Evolutionary conservation across 1,140 invertebrate genomes (phyloP).

Genomic region (Microplitis demolitor): DNA sequence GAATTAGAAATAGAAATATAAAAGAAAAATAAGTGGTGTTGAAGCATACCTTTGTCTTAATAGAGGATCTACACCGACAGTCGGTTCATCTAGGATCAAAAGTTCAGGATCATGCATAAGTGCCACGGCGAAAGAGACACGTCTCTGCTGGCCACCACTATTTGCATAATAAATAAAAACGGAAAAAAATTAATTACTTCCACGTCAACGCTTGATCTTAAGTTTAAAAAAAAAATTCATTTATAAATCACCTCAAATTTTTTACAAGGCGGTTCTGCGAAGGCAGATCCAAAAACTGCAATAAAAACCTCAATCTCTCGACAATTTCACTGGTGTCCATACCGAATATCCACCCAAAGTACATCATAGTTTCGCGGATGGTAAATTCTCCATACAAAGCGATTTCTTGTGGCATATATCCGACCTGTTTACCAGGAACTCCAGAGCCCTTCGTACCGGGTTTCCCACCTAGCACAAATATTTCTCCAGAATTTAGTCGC

Average conservation of each 20-base stretch:
- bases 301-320: slow-evolving; percentile 82
- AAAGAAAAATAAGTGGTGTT: background rate
- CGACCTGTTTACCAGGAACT: slow-evolving; percentile 85
- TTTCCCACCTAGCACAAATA: slow-evolving; percentile 83
- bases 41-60: slow-evolving; percentile 73
- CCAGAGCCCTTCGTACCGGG: slow-evolving; percentile 81
- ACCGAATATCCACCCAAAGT: slow-evolving; percentile 95
- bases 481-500: slow-evolving; percentile 80
- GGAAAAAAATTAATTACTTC: background rate
- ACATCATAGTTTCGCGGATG: slow-evolving; percentile 93
- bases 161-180: background rate
- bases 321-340: slow-evolving; percentile 82
- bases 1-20: background rate
- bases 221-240: background rate
- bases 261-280: slow-evolving; percentile 83
- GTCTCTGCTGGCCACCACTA: slow-evolving; percentile 90
- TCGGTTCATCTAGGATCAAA: slow-evolving; percentile 93
- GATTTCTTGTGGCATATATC: slow-evolving; percentile 88
- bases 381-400: slow-evolving; percentile 94
- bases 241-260: slow-evolving; percentile 73
- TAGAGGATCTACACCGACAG: slow-evolving; percentile 90
- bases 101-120: slow-evolving; percentile 92
- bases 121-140: slow-evolving; percentile 91
- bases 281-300: slow-evolving; percentile 89
- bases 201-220: too few species aligned